A percentile compares a stretch with the other conserved stretches of the same genome.
Evolutionary conservation across 2,888 invertebrate genomes (phyloP).

Genomic region (Leptopilina syphax): DNA sequence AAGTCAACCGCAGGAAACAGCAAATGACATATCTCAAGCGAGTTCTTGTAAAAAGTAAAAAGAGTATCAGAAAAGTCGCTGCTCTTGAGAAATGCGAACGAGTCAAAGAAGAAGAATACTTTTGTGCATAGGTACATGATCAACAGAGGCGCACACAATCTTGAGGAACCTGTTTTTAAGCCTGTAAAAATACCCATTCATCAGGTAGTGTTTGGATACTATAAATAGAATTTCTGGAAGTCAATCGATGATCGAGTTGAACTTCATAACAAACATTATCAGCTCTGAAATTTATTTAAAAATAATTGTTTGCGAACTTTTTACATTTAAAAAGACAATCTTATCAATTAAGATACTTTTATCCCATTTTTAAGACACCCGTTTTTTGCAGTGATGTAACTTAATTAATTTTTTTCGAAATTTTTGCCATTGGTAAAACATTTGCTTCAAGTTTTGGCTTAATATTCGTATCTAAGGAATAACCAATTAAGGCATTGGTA

Average conservation of each 20-base stretch:
- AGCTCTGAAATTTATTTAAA: neutral
- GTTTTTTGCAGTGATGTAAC: too few species aligned
- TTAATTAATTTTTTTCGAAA: too few species aligned
- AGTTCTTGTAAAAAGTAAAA: conserved; percentile 34
- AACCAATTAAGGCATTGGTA: too few species aligned
- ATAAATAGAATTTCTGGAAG: conserved; percentile 74
- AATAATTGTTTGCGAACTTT: neutral
- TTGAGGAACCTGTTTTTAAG: conserved; percentile 61
- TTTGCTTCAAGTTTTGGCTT: too few species aligned
- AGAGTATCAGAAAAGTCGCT: conserved; percentile 40
- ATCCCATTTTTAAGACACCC: too few species aligned
- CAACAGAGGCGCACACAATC: conserved; percentile 39
- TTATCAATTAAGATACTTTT: too few species aligned
- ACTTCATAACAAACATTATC: conserved; percentile 37
- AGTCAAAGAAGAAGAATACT: conserved; percentile 44
- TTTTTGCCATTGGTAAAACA: too few species aligned
- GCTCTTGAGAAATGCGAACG: conserved; percentile 52
- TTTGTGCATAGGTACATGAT: conserved; percentile 48
- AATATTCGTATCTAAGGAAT: too few species aligned
- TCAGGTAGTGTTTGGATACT: conserved; percentile 61
- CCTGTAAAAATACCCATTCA: conserved; percentile 58
- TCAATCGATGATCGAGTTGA: conserved; percentile 63
- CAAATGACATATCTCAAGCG: conserved; percentile 29
- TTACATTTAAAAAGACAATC: neutral
- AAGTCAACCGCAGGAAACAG: neutral